These are phyloP conservation scores for Trichopria drosophilae DNA, from an alignment of 2,888 invertebrate species.

Conservation along the genomic window DNA sequence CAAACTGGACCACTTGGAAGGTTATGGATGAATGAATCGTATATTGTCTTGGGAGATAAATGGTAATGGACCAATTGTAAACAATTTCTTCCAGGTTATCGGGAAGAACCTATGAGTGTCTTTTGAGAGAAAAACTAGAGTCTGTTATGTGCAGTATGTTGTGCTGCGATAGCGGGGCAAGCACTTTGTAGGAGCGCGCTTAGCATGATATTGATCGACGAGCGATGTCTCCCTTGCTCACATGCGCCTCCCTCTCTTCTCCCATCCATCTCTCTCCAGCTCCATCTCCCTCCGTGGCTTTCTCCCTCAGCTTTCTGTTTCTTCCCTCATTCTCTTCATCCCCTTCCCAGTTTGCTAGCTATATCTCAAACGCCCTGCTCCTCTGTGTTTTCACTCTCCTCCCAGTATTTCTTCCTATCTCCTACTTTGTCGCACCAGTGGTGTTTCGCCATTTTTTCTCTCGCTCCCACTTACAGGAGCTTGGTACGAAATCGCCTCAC, in stretches of 20 bases:
- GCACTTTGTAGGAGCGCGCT: conserved; percentile 47
- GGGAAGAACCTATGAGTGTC: too few species aligned
- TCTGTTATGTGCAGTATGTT: conserved; percentile 12
- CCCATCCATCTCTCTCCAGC: neutral
- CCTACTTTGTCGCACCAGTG: too few species aligned
- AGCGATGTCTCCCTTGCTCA: conserved; percentile 35
- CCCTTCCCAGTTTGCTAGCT: neutral
- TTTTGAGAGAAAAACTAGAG: conserved; percentile 15
- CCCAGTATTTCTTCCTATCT: too few species aligned
- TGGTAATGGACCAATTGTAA: too few species aligned
- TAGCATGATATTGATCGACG: conserved; percentile 54
- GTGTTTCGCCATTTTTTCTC: too few species aligned
- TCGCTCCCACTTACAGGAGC: too few species aligned
- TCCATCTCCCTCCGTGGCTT: neutral
- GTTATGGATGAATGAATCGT: too few species aligned
- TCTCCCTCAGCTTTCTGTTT: conserved; percentile 3
- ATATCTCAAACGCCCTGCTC: conserved; percentile 5
- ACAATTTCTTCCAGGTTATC: too few species aligned
- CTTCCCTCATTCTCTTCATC: neutral
- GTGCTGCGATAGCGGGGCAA: conserved; percentile 21
- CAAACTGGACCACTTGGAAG: too few species aligned
- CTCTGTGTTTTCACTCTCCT: conserved; percentile 16
- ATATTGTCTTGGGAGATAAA: too few species aligned
- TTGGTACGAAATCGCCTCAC: too few species aligned
- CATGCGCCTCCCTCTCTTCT: conserved; percentile 21